Evolutionary conservation across 2,888 invertebrate genomes (phyloP), one percentile per base, ranked within the genome.

Genomic region (Machimus atricapillus): DNA sequence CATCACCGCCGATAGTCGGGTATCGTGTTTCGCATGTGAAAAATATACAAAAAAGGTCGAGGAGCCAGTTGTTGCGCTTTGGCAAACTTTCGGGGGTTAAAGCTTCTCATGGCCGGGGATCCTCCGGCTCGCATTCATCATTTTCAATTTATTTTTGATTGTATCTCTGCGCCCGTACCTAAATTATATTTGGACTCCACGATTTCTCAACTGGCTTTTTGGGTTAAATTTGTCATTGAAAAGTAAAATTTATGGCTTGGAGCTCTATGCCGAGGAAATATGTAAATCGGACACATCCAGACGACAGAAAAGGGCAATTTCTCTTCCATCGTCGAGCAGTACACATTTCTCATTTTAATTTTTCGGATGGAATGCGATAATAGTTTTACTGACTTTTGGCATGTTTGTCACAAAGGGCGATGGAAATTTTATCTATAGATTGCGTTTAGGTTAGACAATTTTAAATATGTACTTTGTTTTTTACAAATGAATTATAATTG

Each of bases 141-240:
- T 46, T 78, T 19, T 43, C 78, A 78, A 78, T 78, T 78, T 78
- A 78, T 78, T 78, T 78, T 43, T 46, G 46, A 43, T 78, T 76
- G 76, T 76, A 76, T 76, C 19, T 40, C 76, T 31, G 16, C 19
- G 43, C 12, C 76, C 34, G 76, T 37, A 40, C 40, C 40, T 40
- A 76, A 76, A 76, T 76, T 37, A 76, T 76, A 19, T 37, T 76
- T 66, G 27, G 12, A 66, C 12, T 66, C 12, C 4, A 23, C 23
- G 23, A 27, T 66, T 66, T 66, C 66, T 66, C 66, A 23, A 66
- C 66, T 66, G 66, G 66, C 8, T 66, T 66, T 43, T 23, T 27
- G 14, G 66, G 66, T 27, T 66, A 14, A 23, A 66, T 66, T 66
- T 66, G 66, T 23, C 66, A 66, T 66, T 66, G 66, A 66, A 23